Evolutionary conservation across 2,113 vertebrate species (phyloP), one percentile per base, ranked within the genome.

Genomic region (Rhineura floridana): DNA sequence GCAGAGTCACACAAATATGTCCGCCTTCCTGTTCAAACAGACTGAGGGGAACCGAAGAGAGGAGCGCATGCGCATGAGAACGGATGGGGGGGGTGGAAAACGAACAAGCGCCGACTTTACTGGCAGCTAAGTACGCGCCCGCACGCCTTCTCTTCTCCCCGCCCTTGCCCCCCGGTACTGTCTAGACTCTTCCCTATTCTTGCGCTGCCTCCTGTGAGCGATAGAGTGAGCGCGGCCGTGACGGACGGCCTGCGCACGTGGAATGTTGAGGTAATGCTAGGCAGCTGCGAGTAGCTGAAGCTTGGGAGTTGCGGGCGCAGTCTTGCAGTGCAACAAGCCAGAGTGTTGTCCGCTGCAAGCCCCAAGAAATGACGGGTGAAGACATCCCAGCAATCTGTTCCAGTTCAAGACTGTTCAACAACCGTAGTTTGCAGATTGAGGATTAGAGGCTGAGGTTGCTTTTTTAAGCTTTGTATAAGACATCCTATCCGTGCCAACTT

Each of bases 11-110:
- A 92, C 96, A 97, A 98, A 98, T 96, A 98, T 98, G 98, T 98
- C 98, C 98, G 98, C 98, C 98, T 98, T 98, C 98, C 98, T 98
- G 98, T 98, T 98, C 98, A 97, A 98, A 98, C 97, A 96, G 91
- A 89, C 93, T 87, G 87, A 93, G 96, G 83, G 73, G 92, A 85
- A 72, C 36, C 44, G 73, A 1, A 15, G 6, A 28, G 36, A 3
- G 95, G 44, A 90, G 95, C 97, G 98, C 97, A 97, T 96, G 98
- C 94, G 97, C 95, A 0, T 6, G 4, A 3, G 25, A 36, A 59
- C 25, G 19, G 4, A 15, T 39, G 33, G 69, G 3, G 2, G 69
- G 70, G 0, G 55, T 33, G 46, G 15, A 4, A 19, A 39, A 33
- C 2, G 33, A 63, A 1, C 1, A 11, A n/a, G 44, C 25, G 39